Evolutionary conservation across 2,888 invertebrate genomes (phyloP).

Genomic region (Galerucella calmariensis): DNA sequence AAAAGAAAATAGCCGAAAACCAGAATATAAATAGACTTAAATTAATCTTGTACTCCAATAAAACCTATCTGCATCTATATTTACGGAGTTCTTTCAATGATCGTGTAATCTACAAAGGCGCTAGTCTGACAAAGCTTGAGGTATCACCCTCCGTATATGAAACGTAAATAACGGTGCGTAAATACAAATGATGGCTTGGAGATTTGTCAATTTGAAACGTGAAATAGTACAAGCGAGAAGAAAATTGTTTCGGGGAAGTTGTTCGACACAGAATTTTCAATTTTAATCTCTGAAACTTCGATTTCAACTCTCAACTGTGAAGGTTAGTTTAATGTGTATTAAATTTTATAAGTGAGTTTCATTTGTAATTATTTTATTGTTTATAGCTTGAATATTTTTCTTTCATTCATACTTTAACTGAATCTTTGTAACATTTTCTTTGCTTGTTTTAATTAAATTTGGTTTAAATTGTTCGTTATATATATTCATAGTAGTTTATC

Average conservation of each 20-base stretch:
- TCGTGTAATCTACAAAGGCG: background rate
- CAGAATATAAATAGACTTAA: background rate
- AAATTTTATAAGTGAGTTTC: too few species aligned
- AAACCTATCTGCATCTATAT: slow-evolving; percentile 7
- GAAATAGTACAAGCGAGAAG: background rate
- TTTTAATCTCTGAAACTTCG: too few species aligned
- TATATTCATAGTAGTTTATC: too few species aligned
- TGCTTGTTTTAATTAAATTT: too few species aligned
- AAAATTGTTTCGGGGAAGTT: background rate
- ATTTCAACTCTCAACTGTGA: too few species aligned
- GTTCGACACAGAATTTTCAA: background rate
- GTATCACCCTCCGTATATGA: slow-evolving; percentile 6
- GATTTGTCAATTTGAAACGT: slow-evolving; percentile 4
- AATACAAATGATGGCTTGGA: slow-evolving; percentile 5
- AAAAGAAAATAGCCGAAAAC: too few species aligned
- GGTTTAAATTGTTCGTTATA: too few species aligned
- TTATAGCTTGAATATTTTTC: too few species aligned
- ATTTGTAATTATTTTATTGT: too few species aligned
- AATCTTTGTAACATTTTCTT: too few species aligned
- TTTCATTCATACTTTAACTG: too few species aligned
- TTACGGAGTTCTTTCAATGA: slow-evolving; percentile 5
- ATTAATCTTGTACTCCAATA: slow-evolving; percentile 2
- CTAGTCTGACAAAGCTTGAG: slow-evolving; percentile 9
- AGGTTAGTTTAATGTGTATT: too few species aligned
- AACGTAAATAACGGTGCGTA: slow-evolving; percentile 2